Evolutionary conservation across 2,888 invertebrate genomes (phyloP), one percentile per base, ranked within the genome.

Genomic region (Dorcus hopei): DNA sequence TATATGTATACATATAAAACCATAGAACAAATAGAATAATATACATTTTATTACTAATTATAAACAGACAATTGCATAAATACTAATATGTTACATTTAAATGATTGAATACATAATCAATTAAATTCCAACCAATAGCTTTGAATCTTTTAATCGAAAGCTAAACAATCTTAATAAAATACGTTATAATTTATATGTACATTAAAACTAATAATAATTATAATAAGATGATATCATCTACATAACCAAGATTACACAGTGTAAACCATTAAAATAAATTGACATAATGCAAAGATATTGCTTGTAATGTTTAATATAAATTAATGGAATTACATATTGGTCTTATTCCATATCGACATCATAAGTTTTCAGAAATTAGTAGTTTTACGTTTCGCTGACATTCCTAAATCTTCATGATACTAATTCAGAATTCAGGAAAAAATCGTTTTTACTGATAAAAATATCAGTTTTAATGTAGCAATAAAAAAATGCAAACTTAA

Each of bases 231-330:
- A 47, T 45, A 54, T 16, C 47, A 38, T 38, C 43, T 39, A 43
- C 45, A 54, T 38, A 54, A 43, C 38, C 54, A 45, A 43, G 26
- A 45, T 16, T 47, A 54, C 45, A 55, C 41, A n/a, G 49, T 49
- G 49, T 49, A 50, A 57, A 51, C 50, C 33, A 41, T 50, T 49
- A 40, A 33, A 51, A 57, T 51, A 58, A 54, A 55, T 52, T 50
- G 49, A 58, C 58, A 61, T 61, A 67, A 70, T 70, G 71, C 71
- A 70, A 71, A 71, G 70, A 62, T 70, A 71, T 71, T 70, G 71
- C 71, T 65, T 60, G 16, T 47, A 42, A 56, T 38, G 43, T 53
- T 50, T 42, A 42, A 58, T 48, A 54, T 53, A 56, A 48, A 56
- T 66, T 65, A 45, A 16, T 45, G 23, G 23, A 45, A 45, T 45